These are phyloP conservation scores for Clistopyga incitator DNA, from an alignment of 2,888 invertebrate genomes.

Conservation along the genomic window DNA sequence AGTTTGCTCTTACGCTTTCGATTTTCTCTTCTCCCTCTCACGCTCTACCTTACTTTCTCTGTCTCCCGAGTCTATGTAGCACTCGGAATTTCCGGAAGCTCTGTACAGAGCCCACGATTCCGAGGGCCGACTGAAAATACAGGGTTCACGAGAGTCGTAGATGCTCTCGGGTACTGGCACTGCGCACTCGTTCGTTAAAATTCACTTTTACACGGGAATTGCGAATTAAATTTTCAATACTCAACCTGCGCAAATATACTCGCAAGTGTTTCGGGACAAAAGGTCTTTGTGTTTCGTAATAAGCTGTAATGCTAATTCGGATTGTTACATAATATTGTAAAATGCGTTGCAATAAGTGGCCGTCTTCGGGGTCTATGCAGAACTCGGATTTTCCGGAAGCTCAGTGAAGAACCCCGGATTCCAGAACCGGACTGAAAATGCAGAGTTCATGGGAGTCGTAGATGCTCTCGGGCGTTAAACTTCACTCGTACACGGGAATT, in stretches of 20 bases:
- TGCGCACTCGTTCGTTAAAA: slow-evolving; percentile 42
- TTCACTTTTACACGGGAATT: slow-evolving; percentile 28
- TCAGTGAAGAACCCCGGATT: too few species aligned
- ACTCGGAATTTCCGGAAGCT: slow-evolving; percentile 34
- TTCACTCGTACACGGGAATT: too few species aligned
- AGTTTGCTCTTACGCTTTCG: slow-evolving; percentile 50
- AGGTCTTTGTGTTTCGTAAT: not conserved
- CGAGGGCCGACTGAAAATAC: slow-evolving; percentile 20
- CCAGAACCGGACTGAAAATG: too few species aligned
- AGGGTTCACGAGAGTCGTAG: slow-evolving; percentile 29
- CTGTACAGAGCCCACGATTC: slow-evolving; percentile 30
- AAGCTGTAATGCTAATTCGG: not conserved
- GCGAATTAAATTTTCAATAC: slow-evolving; percentile 15
- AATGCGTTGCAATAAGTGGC: not conserved
- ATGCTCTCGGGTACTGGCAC: not conserved
- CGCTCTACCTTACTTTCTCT: slow-evolving; percentile 42
- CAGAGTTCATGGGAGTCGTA: too few species aligned
- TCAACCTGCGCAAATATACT: slow-evolving; percentile 4
- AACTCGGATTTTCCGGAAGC: too few species aligned
- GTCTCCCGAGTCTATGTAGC: slow-evolving; percentile 17
- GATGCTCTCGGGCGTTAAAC: too few species aligned
- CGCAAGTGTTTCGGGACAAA: not conserved
- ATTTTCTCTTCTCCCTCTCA: slow-evolving; percentile 53
- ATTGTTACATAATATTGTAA: not conserved
- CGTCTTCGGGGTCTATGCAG: not conserved